Base-by-base conservation (phyloP, 1,140 invertebrate genomes). In the Trichonephila clavata region DNA sequence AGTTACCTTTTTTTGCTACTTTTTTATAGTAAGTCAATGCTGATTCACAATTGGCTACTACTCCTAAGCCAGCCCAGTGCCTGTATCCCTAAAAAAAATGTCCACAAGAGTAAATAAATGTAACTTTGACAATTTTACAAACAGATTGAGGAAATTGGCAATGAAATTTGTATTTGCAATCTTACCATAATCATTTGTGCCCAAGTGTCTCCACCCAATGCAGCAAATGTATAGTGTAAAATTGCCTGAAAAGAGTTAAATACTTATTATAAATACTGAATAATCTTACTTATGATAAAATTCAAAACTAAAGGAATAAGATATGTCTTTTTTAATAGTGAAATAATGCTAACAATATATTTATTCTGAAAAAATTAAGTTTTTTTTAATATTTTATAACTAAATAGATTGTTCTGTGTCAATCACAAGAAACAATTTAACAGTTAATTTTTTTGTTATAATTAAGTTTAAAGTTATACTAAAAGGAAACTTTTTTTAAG, bases 111-210 rank as follows among this genome's bases (percentile, higher is more conserved):
- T 77, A 50, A 13, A 50, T 50, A 50, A 50, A 50, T 5, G 10
- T 10, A 7, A 50, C 7, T 50, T 50, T 50, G 50, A 50, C 1
- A 50, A 50, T 50, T 50, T 50, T 50, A 50, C 50, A 50, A 7
- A 50, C 5, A 50, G 50, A 10, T 50, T 13, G 10, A 0, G 5
- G 6, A 14, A 65, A 20, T 65, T n/a, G n/a, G n/a, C n/a, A n/a
- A n/a, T n/a, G n/a, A n/a, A n/a, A n/a, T n/a, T 20, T 63, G 20
- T 0, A 87, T 59, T 89, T 68, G 32, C 2, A 39, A 57, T 94
- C 96, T 94, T 95, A 96, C 99, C 71, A 99, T 96, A 32, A 98
- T 98, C 99, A 99, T 99, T 96, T 99, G 98, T 16, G 98, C 98
- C 95, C 97, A 97, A 18, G 97, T 97, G 95, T 98, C 98, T 90